phyloP scores from a whole-genome alignment of 2,113 vertebrate species.

The Dromiciops gliroides region DNA sequence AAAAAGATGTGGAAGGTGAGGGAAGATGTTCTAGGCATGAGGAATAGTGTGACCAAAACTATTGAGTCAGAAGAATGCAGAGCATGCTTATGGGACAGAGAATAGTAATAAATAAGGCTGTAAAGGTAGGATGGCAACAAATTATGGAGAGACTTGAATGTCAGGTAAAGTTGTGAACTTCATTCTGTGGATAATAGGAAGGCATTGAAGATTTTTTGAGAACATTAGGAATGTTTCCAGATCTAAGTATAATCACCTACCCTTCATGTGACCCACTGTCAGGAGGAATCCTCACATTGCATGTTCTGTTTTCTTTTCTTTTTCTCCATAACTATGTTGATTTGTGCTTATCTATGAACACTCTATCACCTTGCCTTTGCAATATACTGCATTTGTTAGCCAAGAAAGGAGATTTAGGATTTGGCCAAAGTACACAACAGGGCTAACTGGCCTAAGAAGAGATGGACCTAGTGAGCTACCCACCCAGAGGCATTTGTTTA shows the following conservation, averaged over 20 bases:
- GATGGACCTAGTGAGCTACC: conserved; percentile 22
- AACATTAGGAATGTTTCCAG: neutral
- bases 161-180: neutral
- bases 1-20: neutral
- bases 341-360: neutral
- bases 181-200: neutral
- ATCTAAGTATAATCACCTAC: neutral
- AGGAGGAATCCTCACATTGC: neutral
- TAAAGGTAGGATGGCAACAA: neutral
- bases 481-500: neutral
- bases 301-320: neutral
- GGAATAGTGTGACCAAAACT: neutral
- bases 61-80: neutral
- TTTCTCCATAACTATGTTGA: neutral
- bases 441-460: conserved; percentile 16
- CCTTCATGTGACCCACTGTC: neutral
- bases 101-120: neutral
- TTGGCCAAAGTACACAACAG: conserved; percentile 5
- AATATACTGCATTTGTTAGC: neutral
- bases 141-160: neutral
- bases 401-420: neutral
- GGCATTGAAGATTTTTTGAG: neutral
- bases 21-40: neutral
- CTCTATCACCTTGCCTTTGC: neutral
- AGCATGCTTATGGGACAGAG: neutral